Conservation (phyloP, 2,113 vertebrate genomes). For the Saccopteryx bilineata region DNA sequence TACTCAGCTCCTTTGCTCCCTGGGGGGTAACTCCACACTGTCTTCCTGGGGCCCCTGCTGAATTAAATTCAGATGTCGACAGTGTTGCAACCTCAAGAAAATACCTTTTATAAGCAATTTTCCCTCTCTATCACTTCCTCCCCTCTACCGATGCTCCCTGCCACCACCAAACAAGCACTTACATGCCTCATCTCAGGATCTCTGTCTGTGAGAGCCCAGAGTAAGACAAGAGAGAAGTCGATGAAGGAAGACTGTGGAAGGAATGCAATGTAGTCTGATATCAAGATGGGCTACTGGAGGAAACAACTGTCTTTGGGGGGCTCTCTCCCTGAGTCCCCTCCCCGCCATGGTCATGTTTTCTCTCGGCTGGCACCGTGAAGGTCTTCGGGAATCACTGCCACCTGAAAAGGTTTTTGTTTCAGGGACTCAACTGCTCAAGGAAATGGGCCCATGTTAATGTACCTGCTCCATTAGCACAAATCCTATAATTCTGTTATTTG, state of each 20-base stretch:
- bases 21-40: rapidly evolving
- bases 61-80: not conserved
- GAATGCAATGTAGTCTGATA: not conserved
- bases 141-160: not conserved
- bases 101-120: not conserved
- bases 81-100: not conserved
- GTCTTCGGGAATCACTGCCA: not conserved
- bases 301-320: not conserved
- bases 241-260: not conserved
- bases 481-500: not conserved
- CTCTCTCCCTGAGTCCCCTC: no score
- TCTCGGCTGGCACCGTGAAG: not conserved
- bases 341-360: not conserved
- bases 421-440: not conserved
- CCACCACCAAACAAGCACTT: not conserved
- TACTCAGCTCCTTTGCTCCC: not conserved
- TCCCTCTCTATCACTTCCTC: not conserved
- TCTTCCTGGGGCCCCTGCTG: not conserved
- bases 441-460: not conserved
- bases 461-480: not conserved
- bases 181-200: not conserved
- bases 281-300: not conserved
- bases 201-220: not conserved
- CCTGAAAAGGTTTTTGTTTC: not conserved
- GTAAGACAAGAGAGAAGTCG: not conserved